These are phyloP conservation scores for Drosophila kurseongensis DNA, from an alignment of 1,140 invertebrate species.

Conservation along the genomic window DNA sequence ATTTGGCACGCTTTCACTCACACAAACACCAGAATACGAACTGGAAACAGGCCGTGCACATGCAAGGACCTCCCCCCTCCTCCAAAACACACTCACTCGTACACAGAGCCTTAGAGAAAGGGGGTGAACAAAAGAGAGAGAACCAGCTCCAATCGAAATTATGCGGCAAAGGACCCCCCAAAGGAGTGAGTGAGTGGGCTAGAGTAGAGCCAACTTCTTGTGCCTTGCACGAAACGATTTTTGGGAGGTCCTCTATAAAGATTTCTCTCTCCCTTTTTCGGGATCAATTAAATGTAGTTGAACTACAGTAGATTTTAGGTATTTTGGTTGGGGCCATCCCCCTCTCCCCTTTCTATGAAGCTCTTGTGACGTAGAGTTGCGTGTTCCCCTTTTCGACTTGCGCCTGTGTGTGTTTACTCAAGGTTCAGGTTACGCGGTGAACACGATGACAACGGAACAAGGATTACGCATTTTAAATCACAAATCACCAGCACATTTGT, in stretches of 20 bases:
- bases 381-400: slow-evolving; percentile 42
- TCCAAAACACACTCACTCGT: slow-evolving; percentile 8
- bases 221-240: slow-evolving; percentile 81
- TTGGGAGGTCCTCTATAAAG: slow-evolving; percentile 52
- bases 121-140: slow-evolving; percentile 9
- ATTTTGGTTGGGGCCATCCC: slow-evolving; percentile 19
- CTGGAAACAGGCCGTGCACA: slow-evolving; percentile 44
- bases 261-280: slow-evolving; percentile 18
- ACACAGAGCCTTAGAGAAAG: slow-evolving; percentile 10
- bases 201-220: slow-evolving; percentile 56
- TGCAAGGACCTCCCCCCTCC: slow-evolving; percentile 22
- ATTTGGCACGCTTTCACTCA: slow-evolving; percentile 73
- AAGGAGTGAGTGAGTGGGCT: slow-evolving; percentile 19
- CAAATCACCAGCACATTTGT: slow-evolving; percentile 19
- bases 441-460: slow-evolving; percentile 44
- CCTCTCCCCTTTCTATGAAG: background rate
- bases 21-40: slow-evolving; percentile 14
- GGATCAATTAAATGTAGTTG: slow-evolving; percentile 53
- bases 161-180: slow-evolving; percentile 60
- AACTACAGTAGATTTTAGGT: slow-evolving; percentile 19
- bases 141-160: slow-evolving; percentile 50
- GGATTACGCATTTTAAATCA: slow-evolving; percentile 80
- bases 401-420: slow-evolving; percentile 69
- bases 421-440: slow-evolving; percentile 74
- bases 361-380: slow-evolving; percentile 70